These are phyloP conservation scores for Gadopsis bispinosus DNA, from an alignment of 2,797 vertebrate species.

Conservation along the genomic window DNA sequence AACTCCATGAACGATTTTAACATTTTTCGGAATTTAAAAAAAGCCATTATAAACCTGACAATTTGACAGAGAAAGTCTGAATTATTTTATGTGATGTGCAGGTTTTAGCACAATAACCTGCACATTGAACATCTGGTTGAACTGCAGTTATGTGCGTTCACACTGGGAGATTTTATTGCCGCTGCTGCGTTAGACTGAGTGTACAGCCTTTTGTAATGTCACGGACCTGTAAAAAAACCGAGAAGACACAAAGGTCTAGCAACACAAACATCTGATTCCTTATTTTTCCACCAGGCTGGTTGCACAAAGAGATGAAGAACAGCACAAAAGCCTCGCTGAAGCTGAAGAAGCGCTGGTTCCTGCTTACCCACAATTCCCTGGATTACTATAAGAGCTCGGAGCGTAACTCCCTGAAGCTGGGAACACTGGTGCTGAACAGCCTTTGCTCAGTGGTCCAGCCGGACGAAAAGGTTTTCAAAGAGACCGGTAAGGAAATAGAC, in stretches of 20 bases:
- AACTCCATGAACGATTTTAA: background rate
- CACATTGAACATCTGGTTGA: too few relatives aligned
- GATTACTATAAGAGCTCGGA: constrained; percentile 98
- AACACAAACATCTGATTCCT: rapidly evolving
- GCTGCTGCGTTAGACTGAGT: background rate
- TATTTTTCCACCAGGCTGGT: constrained; percentile 87
- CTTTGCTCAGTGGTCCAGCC: constrained; percentile 94
- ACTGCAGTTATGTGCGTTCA: background rate
- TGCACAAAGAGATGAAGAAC: constrained; percentile 96
- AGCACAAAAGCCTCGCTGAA: constrained; percentile 90
- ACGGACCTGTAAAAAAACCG: background rate
- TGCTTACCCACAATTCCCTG: constrained; percentile 96
- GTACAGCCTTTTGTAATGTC: background rate
- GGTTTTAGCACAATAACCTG: background rate
- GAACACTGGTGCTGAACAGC: constrained; percentile 95
- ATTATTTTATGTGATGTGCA: background rate
- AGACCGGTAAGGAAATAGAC: constrained; percentile 86
- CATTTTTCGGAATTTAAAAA: background rate
- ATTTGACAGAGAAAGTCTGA: background rate
- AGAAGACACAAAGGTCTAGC: background rate
- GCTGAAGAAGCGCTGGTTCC: constrained; percentile 98
- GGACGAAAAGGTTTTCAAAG: constrained; percentile 95
- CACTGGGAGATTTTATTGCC: background rate
- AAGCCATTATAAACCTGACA: background rate
- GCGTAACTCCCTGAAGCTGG: constrained; percentile 92